Conservation (phyloP, 1,140 invertebrate species). For the Cydia pomonella region DNA sequence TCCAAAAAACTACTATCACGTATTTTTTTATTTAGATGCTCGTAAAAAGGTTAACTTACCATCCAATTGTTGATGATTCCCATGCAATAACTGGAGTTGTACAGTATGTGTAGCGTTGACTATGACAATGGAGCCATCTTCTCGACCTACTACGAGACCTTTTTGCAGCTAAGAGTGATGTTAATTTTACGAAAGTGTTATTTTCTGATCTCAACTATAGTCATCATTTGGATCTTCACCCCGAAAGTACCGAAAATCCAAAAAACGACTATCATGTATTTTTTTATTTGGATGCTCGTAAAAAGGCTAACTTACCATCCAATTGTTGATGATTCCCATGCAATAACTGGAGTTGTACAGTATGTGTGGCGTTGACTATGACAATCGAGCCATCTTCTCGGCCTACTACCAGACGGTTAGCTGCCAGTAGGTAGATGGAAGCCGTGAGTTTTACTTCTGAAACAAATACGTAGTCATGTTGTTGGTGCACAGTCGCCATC, state of each 20-base stretch:
- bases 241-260: no score
- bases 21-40: neutral
- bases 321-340: constrained; percentile 94
- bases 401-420: constrained; percentile 96
- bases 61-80: no score
- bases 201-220: no score
- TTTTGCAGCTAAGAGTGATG: no score
- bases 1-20: no score
- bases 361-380: constrained; percentile 97
- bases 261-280: neutral
- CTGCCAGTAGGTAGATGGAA: constrained; percentile 95
- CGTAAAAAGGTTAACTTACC: neutral
- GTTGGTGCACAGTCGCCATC: no score
- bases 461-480: constrained; percentile 37
- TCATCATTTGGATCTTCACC: no score
- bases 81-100: no score
- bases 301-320: constrained; percentile 82
- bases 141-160: no score
- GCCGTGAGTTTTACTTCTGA: constrained; percentile 90
- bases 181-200: no score
- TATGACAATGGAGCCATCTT: no score
- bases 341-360: constrained; percentile 95
- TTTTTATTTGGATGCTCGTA: neutral
- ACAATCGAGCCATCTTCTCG: constrained; percentile 97
- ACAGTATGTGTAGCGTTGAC: no score